These are phyloP conservation scores for Drosophila kambysellisi DNA, from an alignment of 2,888 invertebrate genomes.

Conservation along the genomic window DNA sequence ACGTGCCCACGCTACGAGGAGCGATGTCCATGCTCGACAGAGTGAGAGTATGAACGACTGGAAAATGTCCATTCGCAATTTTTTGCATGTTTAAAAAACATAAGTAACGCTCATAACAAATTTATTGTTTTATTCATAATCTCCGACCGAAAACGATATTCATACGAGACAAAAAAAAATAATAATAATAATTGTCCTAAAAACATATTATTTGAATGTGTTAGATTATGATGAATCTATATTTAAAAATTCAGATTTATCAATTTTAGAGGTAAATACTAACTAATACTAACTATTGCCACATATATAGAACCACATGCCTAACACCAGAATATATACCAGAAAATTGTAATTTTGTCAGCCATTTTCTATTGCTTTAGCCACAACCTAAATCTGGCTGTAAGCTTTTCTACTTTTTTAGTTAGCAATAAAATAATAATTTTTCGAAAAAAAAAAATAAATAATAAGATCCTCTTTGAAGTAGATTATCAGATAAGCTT, in stretches of 20 bases:
- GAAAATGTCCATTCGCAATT: not conserved
- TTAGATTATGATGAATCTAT: not conserved
- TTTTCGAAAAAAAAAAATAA: not conserved
- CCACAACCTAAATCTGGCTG: not conserved
- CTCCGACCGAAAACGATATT: not conserved
- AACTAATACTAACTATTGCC: not conserved
- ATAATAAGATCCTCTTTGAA: too few species aligned
- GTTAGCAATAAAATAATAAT: not conserved
- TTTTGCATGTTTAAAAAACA: not conserved
- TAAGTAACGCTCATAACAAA: not conserved
- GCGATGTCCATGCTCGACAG: not conserved
- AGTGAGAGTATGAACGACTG: not conserved
- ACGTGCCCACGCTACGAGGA: constrained; percentile 53
- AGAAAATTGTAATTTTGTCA: not conserved
- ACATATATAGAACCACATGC: not conserved
- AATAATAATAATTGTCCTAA: not conserved
- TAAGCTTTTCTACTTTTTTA: not conserved
- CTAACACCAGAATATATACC: not conserved
- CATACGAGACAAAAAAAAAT: not conserved
- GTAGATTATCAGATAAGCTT: not conserved
- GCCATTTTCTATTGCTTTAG: not conserved
- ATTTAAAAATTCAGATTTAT: not conserved
- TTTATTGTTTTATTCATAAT: not conserved
- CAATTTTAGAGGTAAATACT: not conserved
- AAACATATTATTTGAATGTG: not conserved